These are phyloP conservation scores for Psittacula derbiana DNA, from an alignment of 2,797 vertebrate genomes.

Conservation along the genomic window DNA sequence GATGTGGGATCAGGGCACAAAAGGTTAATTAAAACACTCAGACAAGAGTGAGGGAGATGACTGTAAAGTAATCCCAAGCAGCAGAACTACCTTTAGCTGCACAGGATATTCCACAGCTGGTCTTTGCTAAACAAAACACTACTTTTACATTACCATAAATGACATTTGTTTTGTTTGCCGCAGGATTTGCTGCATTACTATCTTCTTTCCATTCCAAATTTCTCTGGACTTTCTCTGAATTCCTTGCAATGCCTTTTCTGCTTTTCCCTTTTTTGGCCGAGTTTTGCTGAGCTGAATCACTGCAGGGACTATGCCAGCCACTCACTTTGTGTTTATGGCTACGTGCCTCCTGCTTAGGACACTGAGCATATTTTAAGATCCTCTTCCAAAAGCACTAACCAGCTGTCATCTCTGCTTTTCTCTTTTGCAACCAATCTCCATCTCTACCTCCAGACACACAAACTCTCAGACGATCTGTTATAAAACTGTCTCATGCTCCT, in stretches of 20 bases:
- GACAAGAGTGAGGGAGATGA: not conserved
- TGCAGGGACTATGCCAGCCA: not conserved
- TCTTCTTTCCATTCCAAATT: conserved; percentile 11
- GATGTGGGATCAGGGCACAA: not conserved
- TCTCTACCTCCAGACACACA: not conserved
- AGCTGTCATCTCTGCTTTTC: not conserved
- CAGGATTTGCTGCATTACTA: not conserved
- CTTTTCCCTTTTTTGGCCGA: not conserved
- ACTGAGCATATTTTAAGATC: not conserved
- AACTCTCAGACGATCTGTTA: not conserved
- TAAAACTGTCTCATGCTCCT: not conserved
- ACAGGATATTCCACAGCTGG: not conserved
- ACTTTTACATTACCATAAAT: not conserved
- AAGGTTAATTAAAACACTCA: conserved; percentile 67
- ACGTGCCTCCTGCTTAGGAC: not conserved
- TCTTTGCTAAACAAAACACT: not conserved
- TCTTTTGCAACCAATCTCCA: not conserved
- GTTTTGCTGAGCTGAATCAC: not conserved
- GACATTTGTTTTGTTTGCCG: not conserved
- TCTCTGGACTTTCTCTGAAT: not conserved
- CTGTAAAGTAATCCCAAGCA: conserved; percentile 1
- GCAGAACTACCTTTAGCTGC: not conserved
- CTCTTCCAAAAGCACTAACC: not conserved
- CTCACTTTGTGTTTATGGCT: not conserved
- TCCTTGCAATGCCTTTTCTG: not conserved